These are phyloP conservation scores for Anoplopoma fimbria DNA, from an alignment of 2,113 vertebrate genomes.

Conservation along the genomic window DNA sequence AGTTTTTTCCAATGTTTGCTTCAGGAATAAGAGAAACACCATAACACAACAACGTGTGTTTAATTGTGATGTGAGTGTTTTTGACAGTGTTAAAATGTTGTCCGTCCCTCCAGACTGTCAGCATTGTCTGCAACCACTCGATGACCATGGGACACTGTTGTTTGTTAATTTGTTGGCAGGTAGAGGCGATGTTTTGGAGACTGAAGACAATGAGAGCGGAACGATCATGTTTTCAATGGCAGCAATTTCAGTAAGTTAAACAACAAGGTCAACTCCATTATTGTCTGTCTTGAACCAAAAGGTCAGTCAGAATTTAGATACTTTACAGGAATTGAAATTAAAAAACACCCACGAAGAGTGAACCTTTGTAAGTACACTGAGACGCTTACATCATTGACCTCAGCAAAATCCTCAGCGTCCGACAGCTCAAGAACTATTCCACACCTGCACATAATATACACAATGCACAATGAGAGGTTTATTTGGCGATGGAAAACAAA, in stretches of 20 bases:
- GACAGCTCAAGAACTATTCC: neutral
- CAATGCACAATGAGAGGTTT: neutral
- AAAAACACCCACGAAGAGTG: neutral
- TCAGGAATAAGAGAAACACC: neutral
- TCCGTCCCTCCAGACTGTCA: neutral
- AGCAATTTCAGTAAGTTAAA: neutral
- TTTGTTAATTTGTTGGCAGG: conserved; percentile 34
- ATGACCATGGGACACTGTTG: conserved; percentile 17
- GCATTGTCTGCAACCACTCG: conserved; percentile 13
- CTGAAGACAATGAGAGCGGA: neutral
- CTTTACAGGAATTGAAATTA: neutral
- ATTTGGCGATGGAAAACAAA: neutral
- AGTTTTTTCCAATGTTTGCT: neutral
- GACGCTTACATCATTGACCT: neutral
- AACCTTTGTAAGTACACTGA: neutral
- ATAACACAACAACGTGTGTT: neutral
- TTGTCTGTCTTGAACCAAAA: neutral
- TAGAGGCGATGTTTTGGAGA: neutral
- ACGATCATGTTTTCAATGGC: neutral
- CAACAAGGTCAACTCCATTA: neutral
- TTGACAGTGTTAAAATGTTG: neutral
- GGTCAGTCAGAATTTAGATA: neutral
- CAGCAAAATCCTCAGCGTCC: too few species aligned
- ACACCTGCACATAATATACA: neutral
- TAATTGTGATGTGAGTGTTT: neutral